These are phyloP conservation scores for Mastomys natalensis DNA, from an alignment of 2,113 vertebrate genomes.

Conservation along the genomic window DNA sequence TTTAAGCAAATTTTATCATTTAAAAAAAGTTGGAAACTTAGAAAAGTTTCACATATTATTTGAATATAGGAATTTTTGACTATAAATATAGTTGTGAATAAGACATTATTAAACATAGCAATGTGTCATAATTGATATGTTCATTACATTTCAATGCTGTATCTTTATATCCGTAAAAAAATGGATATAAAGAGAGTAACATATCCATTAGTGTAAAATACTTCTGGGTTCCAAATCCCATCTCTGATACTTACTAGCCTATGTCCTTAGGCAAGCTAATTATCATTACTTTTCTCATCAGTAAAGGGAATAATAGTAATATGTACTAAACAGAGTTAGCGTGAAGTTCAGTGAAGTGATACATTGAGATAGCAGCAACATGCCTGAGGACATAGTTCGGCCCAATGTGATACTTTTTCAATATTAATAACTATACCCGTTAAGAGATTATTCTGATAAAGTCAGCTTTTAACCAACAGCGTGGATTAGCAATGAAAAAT, in stretches of 20 bases:
- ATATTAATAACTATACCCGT: not conserved
- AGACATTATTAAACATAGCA: not conserved
- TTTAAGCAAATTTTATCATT: not conserved
- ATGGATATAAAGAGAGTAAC: not conserved
- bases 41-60: not conserved
- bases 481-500: not conserved
- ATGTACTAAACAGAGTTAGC: not conserved
- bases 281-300: not conserved
- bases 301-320: not conserved
- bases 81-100: not conserved
- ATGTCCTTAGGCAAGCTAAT: not conserved
- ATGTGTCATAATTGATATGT: not conserved
- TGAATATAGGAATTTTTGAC: not conserved
- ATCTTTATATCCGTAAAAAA: not conserved
- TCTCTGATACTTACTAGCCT: not conserved
- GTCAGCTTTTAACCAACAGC: not conserved
- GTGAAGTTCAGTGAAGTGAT: not conserved
- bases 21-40: not conserved
- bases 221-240: conserved; percentile 3
- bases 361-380: not conserved
- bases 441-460: not conserved
- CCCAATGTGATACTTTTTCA: not conserved
- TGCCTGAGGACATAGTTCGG: not conserved
- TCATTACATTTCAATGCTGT: not conserved
- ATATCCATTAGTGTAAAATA: not conserved